These are phyloP conservation scores for Drosophila burlai DNA, from an alignment of 1,140 invertebrate genomes.

Conservation along the genomic window DNA sequence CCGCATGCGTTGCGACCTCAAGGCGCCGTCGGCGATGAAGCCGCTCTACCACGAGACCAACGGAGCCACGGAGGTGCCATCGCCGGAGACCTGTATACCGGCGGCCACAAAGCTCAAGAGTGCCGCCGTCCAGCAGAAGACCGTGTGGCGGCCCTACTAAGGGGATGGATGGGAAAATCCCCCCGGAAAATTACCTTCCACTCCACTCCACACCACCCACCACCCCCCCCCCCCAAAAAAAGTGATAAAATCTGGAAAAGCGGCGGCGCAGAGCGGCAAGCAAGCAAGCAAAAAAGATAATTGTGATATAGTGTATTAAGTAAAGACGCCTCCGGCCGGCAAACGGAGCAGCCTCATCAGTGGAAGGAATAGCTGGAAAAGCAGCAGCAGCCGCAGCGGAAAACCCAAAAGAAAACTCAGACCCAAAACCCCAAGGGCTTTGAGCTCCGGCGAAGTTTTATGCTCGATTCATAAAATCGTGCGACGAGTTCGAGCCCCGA, in stretches of 20 bases:
- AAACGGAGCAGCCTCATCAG: constrained; percentile 54
- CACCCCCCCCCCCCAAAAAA: constrained; percentile 6
- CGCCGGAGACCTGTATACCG: constrained; percentile 86
- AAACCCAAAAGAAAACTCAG: not conserved
- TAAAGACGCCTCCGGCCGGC: constrained; percentile 69
- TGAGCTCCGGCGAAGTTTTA: constrained; percentile 82
- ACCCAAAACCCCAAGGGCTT: constrained; percentile 1
- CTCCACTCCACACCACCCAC: too few relatives aligned
- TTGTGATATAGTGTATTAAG: constrained; percentile 84
- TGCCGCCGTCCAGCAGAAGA: constrained; percentile 87
- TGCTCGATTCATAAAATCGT: constrained; percentile 82
- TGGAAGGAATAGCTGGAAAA: constrained; percentile 1
- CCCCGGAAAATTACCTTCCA: not conserved
- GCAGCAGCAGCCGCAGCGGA: not conserved
- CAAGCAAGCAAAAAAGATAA: constrained; percentile 38
- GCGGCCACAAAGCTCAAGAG: constrained; percentile 84
- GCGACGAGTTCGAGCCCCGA: constrained; percentile 62
- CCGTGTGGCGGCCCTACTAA: constrained; percentile 92
- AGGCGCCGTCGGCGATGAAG: constrained; percentile 87
- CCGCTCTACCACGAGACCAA: constrained; percentile 80
- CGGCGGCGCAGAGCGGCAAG: constrained; percentile 71
- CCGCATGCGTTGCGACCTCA: constrained; percentile 86
- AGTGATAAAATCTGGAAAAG: constrained; percentile 44
- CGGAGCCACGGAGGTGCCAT: constrained; percentile 48
- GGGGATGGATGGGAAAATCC: constrained; percentile 26